A percentile compares a stretch with the other conserved stretches of the same genome.
These are phyloP conservation scores for Odobenus rosmarus DNA, from an alignment of 2,113 vertebrate genomes.

Conservation along the genomic window DNA sequence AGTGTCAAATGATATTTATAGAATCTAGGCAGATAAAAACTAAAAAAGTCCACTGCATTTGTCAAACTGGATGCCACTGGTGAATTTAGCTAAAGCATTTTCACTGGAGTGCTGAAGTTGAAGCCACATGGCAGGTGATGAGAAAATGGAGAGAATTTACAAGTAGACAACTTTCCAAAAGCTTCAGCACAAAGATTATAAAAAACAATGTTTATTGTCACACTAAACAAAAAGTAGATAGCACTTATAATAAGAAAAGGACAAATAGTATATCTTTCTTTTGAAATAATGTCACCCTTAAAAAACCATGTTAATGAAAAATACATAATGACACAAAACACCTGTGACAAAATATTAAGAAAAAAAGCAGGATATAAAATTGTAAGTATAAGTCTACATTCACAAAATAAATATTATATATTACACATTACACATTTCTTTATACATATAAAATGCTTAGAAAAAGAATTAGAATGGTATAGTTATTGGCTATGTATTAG, in stretches of 20 bases:
- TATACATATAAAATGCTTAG: background rate
- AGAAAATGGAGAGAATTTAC: background rate
- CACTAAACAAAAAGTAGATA: background rate
- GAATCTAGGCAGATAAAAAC: background rate
- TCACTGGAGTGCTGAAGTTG: background rate
- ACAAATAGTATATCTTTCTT: background rate
- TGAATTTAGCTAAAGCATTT: background rate
- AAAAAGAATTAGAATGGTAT: background rate
- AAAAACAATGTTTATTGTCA: background rate
- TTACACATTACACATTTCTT: background rate
- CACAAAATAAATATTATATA: background rate
- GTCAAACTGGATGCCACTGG: background rate
- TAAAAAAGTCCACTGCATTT: background rate
- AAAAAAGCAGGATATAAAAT: background rate
- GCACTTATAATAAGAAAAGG: background rate
- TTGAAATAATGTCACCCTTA: background rate
- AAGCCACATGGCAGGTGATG: background rate
- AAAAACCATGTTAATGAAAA: conserved; percentile 27
- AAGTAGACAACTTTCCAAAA: background rate
- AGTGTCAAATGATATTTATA: background rate
- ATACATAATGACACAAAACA: background rate
- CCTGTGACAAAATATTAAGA: background rate
- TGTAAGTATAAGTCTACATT: background rate
- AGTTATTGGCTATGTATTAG: background rate
- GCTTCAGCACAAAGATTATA: background rate